These are phyloP conservation scores for Parthenolecanium corni DNA, from an alignment of 2,888 invertebrate genomes.

Conservation along the genomic window DNA sequence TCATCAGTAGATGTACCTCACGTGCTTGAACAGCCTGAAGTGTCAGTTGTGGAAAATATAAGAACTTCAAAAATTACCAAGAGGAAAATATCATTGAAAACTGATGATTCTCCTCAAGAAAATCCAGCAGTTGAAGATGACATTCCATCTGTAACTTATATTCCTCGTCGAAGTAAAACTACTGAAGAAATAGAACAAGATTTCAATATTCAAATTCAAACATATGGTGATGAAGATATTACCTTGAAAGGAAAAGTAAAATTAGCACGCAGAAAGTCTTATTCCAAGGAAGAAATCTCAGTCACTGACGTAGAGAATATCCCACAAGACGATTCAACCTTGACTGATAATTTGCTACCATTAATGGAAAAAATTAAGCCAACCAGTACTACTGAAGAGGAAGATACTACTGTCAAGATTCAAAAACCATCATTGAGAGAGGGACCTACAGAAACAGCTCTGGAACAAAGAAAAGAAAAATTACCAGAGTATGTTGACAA, in stretches of 20 bases:
- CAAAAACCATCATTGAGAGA: no score
- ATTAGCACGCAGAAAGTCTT: conserved; percentile 49
- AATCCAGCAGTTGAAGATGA: conserved; percentile 48
- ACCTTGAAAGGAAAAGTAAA: conserved; percentile 74
- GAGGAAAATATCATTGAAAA: neutral
- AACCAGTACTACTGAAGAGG: no score
- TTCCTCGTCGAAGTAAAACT: conserved; percentile 45
- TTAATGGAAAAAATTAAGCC: neutral
- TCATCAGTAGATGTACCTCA: no score
- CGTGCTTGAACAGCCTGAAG: no score
- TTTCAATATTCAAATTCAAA: conserved; percentile 72
- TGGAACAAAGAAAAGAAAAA: no score
- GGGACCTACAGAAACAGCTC: no score
- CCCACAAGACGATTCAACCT: neutral
- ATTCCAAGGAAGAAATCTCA: neutral
- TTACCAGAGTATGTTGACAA: neutral
- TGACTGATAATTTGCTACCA: neutral
- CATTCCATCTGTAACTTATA: conserved; percentile 60
- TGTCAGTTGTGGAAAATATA: no score
- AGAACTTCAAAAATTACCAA: neutral
- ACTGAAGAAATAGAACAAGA: conserved; percentile 83
- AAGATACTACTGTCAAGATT: no score
- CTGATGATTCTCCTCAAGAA: neutral
- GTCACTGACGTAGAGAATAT: neutral
- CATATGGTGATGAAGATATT: conserved; percentile 77